A percentile compares a stretch with the other conserved stretches of the same genome.
Evolutionary conservation across 1,140 invertebrate genomes (phyloP).

Genomic region (Sitophilus oryzae): DNA sequence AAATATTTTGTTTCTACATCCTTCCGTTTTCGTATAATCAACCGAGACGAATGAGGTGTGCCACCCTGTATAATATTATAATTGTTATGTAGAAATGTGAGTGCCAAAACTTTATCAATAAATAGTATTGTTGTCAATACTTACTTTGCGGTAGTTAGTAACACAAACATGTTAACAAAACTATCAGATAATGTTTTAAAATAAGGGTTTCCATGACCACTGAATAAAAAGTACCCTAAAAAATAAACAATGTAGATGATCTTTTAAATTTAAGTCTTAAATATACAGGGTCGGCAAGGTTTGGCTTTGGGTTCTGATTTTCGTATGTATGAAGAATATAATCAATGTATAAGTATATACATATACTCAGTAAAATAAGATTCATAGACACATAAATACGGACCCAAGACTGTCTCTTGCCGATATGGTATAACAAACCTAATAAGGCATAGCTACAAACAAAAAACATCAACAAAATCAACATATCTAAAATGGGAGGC

Average conservation of each 20-base stretch:
- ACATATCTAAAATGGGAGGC: constrained; percentile 85
- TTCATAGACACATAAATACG: neutral
- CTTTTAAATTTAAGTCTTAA: neutral
- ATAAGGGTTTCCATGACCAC: constrained; percentile 65
- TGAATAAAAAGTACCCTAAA: constrained; percentile 75
- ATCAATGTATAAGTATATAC: neutral
- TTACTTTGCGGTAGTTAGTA: constrained; percentile 89
- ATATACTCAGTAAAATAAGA: neutral
- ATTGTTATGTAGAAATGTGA: no score
- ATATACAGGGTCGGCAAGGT: no score
- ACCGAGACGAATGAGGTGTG: no score
- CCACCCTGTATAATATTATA: no score
- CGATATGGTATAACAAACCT: no score
- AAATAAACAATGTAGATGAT: neutral
- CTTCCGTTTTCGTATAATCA: no score
- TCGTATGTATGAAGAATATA: no score
- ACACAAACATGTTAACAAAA: constrained; percentile 84
- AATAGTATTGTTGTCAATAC: no score
- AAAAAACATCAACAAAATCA: constrained; percentile 78
- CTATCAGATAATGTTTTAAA: constrained; percentile 74
- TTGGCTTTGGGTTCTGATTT: no score
- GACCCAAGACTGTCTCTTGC: neutral
- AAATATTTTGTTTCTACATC: no score
- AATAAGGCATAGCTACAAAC: constrained; percentile 77
- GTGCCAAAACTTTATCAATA: no score